These are phyloP conservation scores for Brachyopa scutellaris DNA, from an alignment of 2,888 invertebrate genomes.

Conservation along the genomic window DNA sequence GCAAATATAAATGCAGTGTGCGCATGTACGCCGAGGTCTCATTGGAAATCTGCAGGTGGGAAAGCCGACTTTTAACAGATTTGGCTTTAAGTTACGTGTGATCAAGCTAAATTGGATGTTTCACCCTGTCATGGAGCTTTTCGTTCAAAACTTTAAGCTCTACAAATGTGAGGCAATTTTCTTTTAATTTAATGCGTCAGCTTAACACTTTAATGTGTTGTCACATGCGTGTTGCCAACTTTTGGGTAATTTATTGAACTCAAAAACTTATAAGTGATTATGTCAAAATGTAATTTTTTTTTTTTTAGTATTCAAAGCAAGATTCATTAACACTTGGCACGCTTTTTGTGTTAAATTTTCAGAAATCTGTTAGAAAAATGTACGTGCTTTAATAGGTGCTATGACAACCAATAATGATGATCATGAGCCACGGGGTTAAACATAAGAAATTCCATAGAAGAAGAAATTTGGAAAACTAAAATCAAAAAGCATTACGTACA, in stretches of 20 bases:
- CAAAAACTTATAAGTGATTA: conserved; percentile 16
- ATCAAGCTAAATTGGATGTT: neutral
- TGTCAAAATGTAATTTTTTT: conserved; percentile 25
- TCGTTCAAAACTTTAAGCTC: conserved; percentile 38
- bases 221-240: conserved; percentile 44
- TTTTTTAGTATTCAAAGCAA: conserved; percentile 35
- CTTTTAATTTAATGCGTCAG: conserved; percentile 34
- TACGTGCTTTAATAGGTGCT: too few relatives aligned
- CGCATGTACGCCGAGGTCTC: neutral
- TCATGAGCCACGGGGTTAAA: too few relatives aligned
- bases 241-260: conserved; percentile 60
- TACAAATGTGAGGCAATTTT: conserved; percentile 25
- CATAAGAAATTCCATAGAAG: too few relatives aligned
- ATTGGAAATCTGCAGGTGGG: neutral
- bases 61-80: neutral
- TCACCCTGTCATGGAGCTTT: too few relatives aligned
- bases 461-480: too few relatives aligned
- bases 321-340: conserved; percentile 66
- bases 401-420: too few relatives aligned
- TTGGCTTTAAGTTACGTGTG: neutral
- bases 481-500: too few relatives aligned
- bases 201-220: conserved; percentile 14
- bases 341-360: conserved; percentile 23
- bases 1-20: neutral
- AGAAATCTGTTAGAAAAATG: too few relatives aligned